Evolutionary conservation across 2,888 invertebrate genomes (phyloP).

Genomic region (Agrochola lychnidis): DNA sequence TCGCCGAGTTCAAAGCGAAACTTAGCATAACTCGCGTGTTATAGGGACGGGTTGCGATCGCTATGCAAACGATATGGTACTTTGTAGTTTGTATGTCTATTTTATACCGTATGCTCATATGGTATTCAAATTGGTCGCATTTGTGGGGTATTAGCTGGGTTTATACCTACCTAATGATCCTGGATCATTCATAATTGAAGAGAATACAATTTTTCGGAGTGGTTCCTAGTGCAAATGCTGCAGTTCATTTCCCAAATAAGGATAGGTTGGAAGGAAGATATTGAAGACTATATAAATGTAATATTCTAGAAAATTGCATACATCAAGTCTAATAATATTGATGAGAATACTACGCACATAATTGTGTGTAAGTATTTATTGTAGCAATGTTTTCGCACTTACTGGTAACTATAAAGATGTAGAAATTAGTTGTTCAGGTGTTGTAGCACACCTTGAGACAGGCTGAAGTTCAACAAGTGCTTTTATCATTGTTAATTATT

Average conservation of each 20-base stretch:
- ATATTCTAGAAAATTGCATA: too few species aligned
- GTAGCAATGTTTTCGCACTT: background rate
- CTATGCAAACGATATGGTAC: constrained; percentile 41
- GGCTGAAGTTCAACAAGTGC: constrained; percentile 17
- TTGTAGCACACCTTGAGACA: constrained; percentile 25
- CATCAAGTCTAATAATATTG: background rate
- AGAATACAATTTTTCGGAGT: too few species aligned
- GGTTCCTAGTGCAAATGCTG: too few species aligned
- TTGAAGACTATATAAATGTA: too few species aligned
- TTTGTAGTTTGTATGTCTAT: constrained; percentile 22
- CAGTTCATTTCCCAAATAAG: too few species aligned
- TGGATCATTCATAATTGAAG: background rate
- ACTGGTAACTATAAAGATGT: background rate
- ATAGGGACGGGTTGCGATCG: constrained; percentile 46
- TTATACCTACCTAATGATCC: background rate
- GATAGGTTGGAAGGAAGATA: too few species aligned
- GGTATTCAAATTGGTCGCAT: constrained; percentile 10
- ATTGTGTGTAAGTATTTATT: background rate
- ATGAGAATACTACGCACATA: background rate
- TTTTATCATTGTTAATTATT: background rate
- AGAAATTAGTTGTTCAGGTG: constrained; percentile 39
- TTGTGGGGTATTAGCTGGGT: background rate
- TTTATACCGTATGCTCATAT: constrained; percentile 1
- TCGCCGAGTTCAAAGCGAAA: constrained; percentile 62
- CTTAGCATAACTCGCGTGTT: constrained; percentile 61